Conservation (phyloP, 2,888 invertebrate species). For the Andrena fulva region DNA sequence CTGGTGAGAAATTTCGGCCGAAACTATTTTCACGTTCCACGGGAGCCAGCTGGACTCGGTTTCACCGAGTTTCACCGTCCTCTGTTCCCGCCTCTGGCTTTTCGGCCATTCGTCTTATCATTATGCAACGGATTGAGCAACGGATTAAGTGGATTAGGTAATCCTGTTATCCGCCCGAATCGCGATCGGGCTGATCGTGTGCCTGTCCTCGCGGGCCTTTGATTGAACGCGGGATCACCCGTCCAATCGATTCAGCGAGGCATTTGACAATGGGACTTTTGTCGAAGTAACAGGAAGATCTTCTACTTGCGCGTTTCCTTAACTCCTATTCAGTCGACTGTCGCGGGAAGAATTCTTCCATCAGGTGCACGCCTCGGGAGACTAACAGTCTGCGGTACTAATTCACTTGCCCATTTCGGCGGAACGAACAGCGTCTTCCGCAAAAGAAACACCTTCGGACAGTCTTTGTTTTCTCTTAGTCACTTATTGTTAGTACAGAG, state of each 20-base stretch:
- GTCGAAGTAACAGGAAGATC: not conserved
- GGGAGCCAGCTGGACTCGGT: constrained; percentile 61
- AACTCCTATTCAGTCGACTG: not conserved
- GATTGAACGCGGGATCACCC: not conserved
- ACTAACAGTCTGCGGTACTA: not conserved
- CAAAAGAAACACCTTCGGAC: not conserved
- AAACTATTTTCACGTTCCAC: constrained; percentile 53
- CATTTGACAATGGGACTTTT: not conserved
- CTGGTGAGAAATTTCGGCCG: constrained; percentile 55
- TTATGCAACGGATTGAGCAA: constrained; percentile 71
- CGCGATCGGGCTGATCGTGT: constrained; percentile 48
- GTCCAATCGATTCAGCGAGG: not conserved
- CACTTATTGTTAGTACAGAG: constrained; percentile 25
- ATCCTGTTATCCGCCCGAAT: constrained; percentile 60
- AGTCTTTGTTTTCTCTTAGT: constrained; percentile 64
- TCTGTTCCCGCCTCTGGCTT: constrained; percentile 58
- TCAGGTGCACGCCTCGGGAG: not conserved
- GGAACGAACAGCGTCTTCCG: not conserved
- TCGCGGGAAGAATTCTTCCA: not conserved
- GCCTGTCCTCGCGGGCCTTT: constrained; percentile 1
- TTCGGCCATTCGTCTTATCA: constrained; percentile 68
- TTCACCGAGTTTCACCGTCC: constrained; percentile 79
- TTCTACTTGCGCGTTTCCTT: not conserved
- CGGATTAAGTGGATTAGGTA: constrained; percentile 63
- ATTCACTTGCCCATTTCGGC: constrained; percentile 1